Percentiles rank a stretch among this genome's conserved stretches.
These are phyloP conservation scores for Lasius platythorax DNA, from an alignment of 2,888 invertebrate species.

Conservation along the genomic window DNA sequence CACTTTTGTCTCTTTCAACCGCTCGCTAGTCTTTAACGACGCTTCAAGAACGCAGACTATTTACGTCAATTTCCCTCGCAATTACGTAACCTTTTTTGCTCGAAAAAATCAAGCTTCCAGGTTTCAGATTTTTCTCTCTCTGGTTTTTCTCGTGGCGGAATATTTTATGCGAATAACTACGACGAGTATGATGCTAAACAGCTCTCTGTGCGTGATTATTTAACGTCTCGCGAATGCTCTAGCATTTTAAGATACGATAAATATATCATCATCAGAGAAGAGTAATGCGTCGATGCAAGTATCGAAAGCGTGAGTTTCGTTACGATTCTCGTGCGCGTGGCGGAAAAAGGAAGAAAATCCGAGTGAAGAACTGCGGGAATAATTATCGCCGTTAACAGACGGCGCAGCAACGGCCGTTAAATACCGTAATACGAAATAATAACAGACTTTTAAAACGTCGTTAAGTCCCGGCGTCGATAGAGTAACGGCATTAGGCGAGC, in stretches of 20 bases:
- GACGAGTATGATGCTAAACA: neutral
- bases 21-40: neutral
- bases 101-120: neutral
- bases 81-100: conserved; percentile 28
- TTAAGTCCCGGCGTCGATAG: conserved; percentile 50
- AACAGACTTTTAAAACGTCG: conserved; percentile 54
- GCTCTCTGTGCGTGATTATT: neutral
- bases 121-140: neutral
- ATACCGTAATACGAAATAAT: conserved; percentile 43
- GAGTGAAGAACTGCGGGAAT: neutral
- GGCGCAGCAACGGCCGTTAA: conserved; percentile 26
- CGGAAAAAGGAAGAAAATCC: neutral
- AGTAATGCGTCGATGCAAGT: neutral
- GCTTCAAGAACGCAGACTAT: conserved; percentile 14
- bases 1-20: conserved; percentile 16
- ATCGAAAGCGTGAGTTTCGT: conserved; percentile 11
- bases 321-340: too few relatives aligned
- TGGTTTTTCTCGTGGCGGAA: neutral
- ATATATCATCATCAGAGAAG: neutral
- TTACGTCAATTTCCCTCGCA: conserved; percentile 21
- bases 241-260: neutral
- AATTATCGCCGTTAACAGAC: conserved; percentile 45
- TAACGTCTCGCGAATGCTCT: neutral
- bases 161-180: neutral
- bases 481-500: conserved; percentile 63